Evolutionary conservation across 2,797 vertebrate species (phyloP).

Genomic region (Neopelma chrysocephalum): DNA sequence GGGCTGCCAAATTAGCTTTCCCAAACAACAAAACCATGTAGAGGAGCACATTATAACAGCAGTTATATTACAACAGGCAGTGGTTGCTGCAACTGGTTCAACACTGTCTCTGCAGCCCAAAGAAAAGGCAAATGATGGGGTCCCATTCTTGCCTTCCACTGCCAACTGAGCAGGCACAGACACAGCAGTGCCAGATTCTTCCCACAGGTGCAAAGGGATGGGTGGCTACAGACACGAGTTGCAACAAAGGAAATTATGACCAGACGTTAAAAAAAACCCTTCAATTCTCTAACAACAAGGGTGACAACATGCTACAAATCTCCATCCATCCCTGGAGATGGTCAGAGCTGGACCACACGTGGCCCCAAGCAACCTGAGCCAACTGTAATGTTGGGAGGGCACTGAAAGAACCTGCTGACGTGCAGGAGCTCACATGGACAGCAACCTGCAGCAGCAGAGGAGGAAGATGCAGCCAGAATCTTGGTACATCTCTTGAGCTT

Average conservation of each 20-base stretch:
- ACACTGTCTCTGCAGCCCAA: neutral
- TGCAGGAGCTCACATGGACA: neutral
- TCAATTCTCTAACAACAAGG: neutral
- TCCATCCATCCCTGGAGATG: neutral
- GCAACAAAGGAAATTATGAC: neutral
- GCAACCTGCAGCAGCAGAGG: neutral
- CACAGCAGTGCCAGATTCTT: neutral
- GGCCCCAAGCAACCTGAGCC: neutral
- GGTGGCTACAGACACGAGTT: neutral
- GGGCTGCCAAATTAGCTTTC: neutral
- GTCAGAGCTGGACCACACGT: fast-evolving
- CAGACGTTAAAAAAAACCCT: neutral
- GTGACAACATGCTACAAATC: neutral
- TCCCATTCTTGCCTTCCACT: neutral
- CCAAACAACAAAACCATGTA: neutral
- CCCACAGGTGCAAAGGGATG: neutral
- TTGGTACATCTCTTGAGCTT: neutral
- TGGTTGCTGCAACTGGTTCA: neutral
- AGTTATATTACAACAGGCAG: neutral
- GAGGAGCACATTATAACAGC: neutral
- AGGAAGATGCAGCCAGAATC: neutral
- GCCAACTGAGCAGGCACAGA: neutral
- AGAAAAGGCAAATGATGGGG: neutral
- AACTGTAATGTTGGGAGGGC: neutral
- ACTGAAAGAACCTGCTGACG: neutral